Conservation (phyloP, 2,113 vertebrate species). For the Murina feae region DNA sequence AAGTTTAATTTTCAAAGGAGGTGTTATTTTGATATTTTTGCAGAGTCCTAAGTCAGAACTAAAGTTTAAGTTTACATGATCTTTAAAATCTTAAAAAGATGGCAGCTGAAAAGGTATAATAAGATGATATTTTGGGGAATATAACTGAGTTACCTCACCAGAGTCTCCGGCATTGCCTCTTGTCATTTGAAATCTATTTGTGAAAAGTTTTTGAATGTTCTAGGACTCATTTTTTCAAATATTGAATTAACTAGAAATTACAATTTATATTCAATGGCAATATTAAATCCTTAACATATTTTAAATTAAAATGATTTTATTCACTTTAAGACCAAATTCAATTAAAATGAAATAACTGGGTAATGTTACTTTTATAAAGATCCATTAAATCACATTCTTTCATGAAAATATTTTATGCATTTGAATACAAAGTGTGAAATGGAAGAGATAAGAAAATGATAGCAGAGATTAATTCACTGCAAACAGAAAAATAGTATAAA, state of each 20-base stretch:
- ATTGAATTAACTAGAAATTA: constrained; percentile 25
- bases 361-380: constrained; percentile 53
- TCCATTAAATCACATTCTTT: constrained; percentile 50
- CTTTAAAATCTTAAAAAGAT: neutral
- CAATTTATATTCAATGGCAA: constrained; percentile 32
- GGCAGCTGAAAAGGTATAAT: neutral
- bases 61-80: neutral
- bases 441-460: constrained; percentile 49
- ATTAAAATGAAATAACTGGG: constrained; percentile 58
- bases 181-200: neutral
- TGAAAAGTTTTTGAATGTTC: constrained; percentile 21
- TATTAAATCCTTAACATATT: constrained; percentile 50
- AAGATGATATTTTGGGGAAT: neutral
- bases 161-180: neutral
- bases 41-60: neutral
- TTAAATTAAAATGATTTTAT: constrained; percentile 62
- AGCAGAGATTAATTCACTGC: constrained; percentile 58
- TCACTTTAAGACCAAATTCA: constrained; percentile 57
- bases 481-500: constrained; percentile 44
- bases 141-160: neutral
- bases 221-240: neutral
- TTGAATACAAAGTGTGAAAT: constrained; percentile 53
- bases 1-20: neutral
- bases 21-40: neutral
- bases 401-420: constrained; percentile 62